Percentiles rank a stretch among this genome's conserved stretches.
These are phyloP conservation scores for Aplysia californica DNA, from an alignment of 1,140 invertebrate genomes.

Conservation along the genomic window DNA sequence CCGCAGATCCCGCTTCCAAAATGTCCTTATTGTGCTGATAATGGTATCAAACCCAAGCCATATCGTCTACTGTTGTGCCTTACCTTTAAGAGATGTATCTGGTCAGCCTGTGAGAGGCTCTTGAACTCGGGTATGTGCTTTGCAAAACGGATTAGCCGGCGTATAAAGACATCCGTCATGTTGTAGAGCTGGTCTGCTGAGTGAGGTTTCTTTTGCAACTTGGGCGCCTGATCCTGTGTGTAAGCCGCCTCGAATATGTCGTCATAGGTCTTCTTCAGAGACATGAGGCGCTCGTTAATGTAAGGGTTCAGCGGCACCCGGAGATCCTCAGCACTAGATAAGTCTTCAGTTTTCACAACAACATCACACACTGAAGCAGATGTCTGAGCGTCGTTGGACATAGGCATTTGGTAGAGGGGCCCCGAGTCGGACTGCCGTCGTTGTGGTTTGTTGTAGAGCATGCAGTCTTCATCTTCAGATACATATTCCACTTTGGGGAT, in stretches of 20 bases:
- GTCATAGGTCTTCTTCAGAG: constrained; percentile 44
- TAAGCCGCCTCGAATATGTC: constrained; percentile 55
- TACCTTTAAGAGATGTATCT: constrained; percentile 59
- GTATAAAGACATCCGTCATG: constrained; percentile 89
- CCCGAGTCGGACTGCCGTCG: no score
- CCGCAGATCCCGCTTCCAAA: no score
- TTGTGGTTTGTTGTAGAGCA: no score
- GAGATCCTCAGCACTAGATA: constrained; percentile 42
- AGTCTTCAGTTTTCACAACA: constrained; percentile 33
- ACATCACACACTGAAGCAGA: no score
- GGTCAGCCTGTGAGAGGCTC: constrained; percentile 52
- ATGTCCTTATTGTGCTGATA: background rate
- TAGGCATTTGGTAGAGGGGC: no score
- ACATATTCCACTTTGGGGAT: constrained; percentile 7
- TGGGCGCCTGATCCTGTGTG: constrained; percentile 39
- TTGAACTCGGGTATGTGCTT: constrained; percentile 62
- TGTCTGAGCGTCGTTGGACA: no score
- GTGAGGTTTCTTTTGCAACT: constrained; percentile 42
- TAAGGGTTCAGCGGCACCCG: constrained; percentile 43
- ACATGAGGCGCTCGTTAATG: constrained; percentile 41
- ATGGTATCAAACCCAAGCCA: no score
- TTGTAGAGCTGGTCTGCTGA: constrained; percentile 59
- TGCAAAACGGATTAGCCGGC: constrained; percentile 73
- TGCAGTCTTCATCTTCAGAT: background rate
- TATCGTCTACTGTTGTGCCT: no score